These are phyloP conservation scores for Microcebus jonahi DNA, from an alignment of 2,113 vertebrate species.

Conservation along the genomic window DNA sequence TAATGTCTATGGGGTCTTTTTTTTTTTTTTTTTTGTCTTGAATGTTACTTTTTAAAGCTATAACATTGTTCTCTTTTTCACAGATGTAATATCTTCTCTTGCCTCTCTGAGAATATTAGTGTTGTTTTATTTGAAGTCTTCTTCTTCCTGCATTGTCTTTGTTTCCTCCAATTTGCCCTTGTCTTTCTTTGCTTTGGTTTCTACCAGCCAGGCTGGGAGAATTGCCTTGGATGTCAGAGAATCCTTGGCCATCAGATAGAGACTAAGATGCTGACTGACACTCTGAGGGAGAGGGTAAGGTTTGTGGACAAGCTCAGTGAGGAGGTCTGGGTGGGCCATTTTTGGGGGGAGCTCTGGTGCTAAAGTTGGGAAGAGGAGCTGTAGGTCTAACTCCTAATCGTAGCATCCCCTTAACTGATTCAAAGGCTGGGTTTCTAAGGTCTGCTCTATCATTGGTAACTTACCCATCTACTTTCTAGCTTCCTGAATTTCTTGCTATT, in stretches of 20 bases:
- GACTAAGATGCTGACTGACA: background rate
- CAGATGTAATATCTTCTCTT: background rate
- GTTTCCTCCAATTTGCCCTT: background rate
- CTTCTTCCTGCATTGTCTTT: background rate
- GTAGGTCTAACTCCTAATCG: background rate
- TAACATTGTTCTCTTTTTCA: background rate
- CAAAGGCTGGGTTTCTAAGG: background rate
- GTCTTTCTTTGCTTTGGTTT: background rate
- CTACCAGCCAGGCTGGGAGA: background rate
- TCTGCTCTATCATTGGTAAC: background rate
- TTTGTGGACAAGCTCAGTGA: background rate
- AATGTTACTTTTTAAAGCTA: background rate
- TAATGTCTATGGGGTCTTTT: background rate
- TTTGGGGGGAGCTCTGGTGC: background rate
- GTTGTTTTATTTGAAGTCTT: background rate
- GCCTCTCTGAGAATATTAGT: background rate
- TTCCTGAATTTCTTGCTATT: background rate
- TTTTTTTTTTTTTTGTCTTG: background rate
- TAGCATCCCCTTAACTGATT: background rate
- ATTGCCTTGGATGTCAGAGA: background rate
- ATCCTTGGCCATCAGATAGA: background rate
- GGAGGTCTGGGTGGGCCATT: background rate
- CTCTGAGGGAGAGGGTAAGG: background rate
- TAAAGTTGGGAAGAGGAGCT: background rate
- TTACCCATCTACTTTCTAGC: background rate